phyloP scores from a whole-genome alignment of 1,140 invertebrate species.

The Oscheius sp. region DNA sequence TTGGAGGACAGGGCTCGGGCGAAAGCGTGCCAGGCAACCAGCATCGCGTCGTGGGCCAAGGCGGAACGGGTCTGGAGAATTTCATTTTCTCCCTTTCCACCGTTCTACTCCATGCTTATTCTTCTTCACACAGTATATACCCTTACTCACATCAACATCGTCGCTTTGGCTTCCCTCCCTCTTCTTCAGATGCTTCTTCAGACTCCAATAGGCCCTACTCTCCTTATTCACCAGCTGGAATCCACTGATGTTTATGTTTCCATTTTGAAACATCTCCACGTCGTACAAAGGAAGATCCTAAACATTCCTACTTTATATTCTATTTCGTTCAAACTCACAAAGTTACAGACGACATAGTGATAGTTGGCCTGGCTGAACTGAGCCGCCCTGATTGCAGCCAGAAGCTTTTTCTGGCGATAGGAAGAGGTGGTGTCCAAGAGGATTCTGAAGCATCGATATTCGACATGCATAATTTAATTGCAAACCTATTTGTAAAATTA shows the following conservation, averaged over 20 bases:
- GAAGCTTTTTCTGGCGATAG: slow-evolving; percentile 52
- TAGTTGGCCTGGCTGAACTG: slow-evolving; percentile 60
- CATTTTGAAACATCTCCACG: slow-evolving; percentile 62
- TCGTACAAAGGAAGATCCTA: slow-evolving; percentile 61
- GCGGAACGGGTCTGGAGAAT: slow-evolving; percentile 51
- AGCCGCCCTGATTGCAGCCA: slow-evolving; percentile 55
- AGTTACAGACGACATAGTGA: slow-evolving; percentile 58
- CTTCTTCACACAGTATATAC: background rate
- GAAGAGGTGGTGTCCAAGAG: slow-evolving; percentile 44
- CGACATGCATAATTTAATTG: slow-evolving; percentile 2
- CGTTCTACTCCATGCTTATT: no score
- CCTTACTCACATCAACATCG: slow-evolving; percentile 4
- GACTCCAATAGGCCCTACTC: slow-evolving; percentile 29
- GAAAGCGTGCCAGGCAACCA: slow-evolving; percentile 58
- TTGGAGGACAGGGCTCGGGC: slow-evolving; percentile 47
- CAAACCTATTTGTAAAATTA: slow-evolving; percentile 21
- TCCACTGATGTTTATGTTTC: slow-evolving; percentile 63
- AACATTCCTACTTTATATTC: slow-evolving; percentile 18
- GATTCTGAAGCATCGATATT: slow-evolving; percentile 34
- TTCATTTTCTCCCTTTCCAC: background rate
- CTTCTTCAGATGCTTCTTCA: slow-evolving; percentile 39
- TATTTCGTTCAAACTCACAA: slow-evolving; percentile 32
- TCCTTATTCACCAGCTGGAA: slow-evolving; percentile 60
- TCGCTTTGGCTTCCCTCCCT: background rate
- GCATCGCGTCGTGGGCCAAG: slow-evolving; percentile 57